Evolutionary conservation across 2,113 vertebrate genomes (phyloP).

Genomic region (Polypterus bichir): DNA sequence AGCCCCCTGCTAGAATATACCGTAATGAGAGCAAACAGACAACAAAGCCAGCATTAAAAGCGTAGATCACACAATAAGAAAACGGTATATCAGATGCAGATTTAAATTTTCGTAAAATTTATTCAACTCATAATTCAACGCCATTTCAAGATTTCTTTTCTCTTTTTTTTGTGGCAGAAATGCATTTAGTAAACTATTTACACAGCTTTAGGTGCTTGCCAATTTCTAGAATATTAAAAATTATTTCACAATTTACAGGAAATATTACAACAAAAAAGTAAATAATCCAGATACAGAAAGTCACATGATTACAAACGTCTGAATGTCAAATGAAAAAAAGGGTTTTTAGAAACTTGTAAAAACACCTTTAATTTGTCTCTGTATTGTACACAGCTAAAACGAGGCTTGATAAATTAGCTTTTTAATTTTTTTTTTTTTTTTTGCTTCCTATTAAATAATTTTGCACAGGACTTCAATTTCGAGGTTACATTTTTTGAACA

Average conservation of each 20-base stretch:
- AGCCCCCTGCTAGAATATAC: no score
- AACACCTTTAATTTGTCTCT: constrained; percentile 46
- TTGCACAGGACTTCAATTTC: constrained; percentile 22
- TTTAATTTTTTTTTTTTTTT: constrained; percentile 12
- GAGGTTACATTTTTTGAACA: constrained; percentile 22
- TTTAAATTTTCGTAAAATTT: constrained; percentile 68
- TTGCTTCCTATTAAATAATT: constrained; percentile 20
- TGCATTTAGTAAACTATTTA: constrained; percentile 83
- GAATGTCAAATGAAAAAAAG: constrained; percentile 39
- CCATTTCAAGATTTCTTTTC: constrained; percentile 52
- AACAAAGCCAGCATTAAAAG: no score
- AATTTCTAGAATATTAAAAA: constrained; percentile 78
- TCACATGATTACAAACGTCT: constrained; percentile 68
- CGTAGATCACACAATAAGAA: neutral
- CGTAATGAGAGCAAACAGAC: no score
- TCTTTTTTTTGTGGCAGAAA: constrained; percentile 60
- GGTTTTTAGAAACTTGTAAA: constrained; percentile 59
- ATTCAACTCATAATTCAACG: constrained; percentile 72
- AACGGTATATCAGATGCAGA: constrained; percentile 44
- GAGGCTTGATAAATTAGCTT: neutral
- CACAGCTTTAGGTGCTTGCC: constrained; percentile 62
- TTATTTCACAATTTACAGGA: constrained; percentile 92
- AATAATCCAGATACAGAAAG: constrained; percentile 55
- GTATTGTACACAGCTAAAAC: constrained; percentile 16
- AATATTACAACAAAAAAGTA: constrained; percentile 71